Evolutionary conservation across 35 echinoderm and acorn worm genomes (phyloP).

Genomic region (Acanthaster planci): DNA sequence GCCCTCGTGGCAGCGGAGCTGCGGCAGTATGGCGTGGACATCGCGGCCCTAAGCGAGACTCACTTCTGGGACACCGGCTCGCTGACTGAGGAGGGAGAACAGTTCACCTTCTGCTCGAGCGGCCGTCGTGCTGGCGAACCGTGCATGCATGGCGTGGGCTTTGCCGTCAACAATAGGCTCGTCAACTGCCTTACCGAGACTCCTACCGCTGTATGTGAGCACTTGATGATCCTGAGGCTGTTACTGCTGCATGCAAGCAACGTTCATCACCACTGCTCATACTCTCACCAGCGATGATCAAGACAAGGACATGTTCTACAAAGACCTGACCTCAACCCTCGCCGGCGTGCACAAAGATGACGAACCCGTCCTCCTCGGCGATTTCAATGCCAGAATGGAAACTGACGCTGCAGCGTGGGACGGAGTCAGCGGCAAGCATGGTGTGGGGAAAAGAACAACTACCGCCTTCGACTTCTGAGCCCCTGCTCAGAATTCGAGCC

Average conservation of each 20-base stretch:
- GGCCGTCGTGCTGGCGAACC: neutral
- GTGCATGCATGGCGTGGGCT: constrained; percentile 28
- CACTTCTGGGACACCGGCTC: neutral
- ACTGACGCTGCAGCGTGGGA: constrained; percentile 23
- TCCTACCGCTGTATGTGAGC: constrained; percentile 11
- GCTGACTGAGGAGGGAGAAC: neutral
- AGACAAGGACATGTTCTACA: constrained; percentile 9
- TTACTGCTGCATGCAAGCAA: too few relatives aligned
- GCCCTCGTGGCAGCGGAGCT: constrained; percentile 27
- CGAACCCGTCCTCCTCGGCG: constrained; percentile 18
- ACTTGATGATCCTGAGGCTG: too few relatives aligned
- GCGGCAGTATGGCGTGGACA: constrained; percentile 12
- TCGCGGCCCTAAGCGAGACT: constrained; percentile 38
- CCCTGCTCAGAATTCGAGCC: constrained; percentile 12
- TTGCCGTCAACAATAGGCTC: neutral
- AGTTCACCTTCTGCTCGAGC: constrained; percentile 38
- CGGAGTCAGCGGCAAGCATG: constrained; percentile 7
- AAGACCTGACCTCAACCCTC: neutral
- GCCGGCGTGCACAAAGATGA: neutral
- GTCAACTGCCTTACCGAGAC: neutral
- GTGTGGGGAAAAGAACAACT: constrained; percentile 12
- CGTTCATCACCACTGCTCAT: too few relatives aligned
- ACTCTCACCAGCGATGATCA: neutral
- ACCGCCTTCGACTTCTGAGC: neutral
- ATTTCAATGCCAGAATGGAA: too few relatives aligned